phyloP scores from a whole-genome alignment of 2,113 vertebrate species.

The Serinus canaria region DNA sequence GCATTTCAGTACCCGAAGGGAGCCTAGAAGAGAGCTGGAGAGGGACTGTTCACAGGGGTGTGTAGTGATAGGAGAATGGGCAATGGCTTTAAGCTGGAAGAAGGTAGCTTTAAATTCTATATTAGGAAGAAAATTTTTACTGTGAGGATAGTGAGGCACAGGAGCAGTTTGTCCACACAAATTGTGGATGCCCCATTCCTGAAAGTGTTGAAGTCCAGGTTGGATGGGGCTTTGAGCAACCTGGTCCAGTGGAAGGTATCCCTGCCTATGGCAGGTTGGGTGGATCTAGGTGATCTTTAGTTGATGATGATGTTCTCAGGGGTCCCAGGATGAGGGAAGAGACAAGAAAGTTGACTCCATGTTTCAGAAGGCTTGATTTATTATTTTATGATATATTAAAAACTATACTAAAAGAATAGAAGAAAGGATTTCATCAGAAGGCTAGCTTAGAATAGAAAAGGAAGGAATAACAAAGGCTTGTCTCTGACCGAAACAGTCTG shows the following conservation, averaged over 20 bases:
- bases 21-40: background rate
- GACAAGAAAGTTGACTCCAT: too few relatives aligned
- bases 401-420: too few relatives aligned
- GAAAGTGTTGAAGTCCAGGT: background rate
- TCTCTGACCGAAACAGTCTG: too few relatives aligned
- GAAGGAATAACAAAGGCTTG: too few relatives aligned
- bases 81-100: background rate
- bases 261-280: background rate
- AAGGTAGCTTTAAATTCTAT: background rate
- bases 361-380: too few relatives aligned
- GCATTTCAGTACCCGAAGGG: background rate
- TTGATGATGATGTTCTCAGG: too few relatives aligned
- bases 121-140: background rate
- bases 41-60: background rate
- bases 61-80: background rate
- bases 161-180: background rate
- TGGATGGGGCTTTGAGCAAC: background rate
- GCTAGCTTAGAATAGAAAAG: too few relatives aligned
- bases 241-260: background rate
- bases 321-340: too few relatives aligned
- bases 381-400: too few relatives aligned
- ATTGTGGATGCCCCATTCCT: background rate
- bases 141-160: background rate
- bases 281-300: background rate
- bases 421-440: too few relatives aligned